These are phyloP conservation scores for Drosophila punjabiensis DNA, from an alignment of 1,140 invertebrate genomes.

Conservation along the genomic window DNA sequence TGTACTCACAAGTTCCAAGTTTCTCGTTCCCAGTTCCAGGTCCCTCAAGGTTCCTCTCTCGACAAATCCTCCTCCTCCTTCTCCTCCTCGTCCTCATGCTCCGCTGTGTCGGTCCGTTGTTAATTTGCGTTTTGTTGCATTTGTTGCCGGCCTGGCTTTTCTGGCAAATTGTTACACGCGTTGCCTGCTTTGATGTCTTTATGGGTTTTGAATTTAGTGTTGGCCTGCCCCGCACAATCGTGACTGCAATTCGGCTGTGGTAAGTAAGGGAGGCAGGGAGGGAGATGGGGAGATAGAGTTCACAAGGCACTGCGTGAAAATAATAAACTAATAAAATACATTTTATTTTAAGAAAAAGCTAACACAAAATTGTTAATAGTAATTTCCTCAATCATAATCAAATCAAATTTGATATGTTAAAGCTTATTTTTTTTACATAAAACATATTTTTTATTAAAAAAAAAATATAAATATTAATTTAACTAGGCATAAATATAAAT, in stretches of 20 bases:
- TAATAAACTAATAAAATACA: too few species aligned
- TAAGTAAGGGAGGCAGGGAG: too few species aligned
- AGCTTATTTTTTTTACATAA: too few species aligned
- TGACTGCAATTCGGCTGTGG: constrained; percentile 74
- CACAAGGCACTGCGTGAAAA: constrained; percentile 20
- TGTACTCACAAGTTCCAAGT: constrained; percentile 19
- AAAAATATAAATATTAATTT: neutral
- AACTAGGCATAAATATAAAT: neutral
- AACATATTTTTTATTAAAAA: neutral
- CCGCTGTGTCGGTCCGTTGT: constrained; percentile 51
- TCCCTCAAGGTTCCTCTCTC: constrained; percentile 1
- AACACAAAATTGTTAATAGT: too few species aligned
- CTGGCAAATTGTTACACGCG: constrained; percentile 84
- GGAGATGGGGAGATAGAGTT: constrained; percentile 8
- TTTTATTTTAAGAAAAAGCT: neutral
- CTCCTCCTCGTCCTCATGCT: constrained; percentile 8
- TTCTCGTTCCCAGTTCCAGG: constrained; percentile 1
- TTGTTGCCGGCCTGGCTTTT: constrained; percentile 63
- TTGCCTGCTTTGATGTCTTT: constrained; percentile 83
- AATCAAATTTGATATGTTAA: too few species aligned
- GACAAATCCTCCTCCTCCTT: constrained; percentile 14
- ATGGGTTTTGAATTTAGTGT: constrained; percentile 81
- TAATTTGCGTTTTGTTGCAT: constrained; percentile 83
- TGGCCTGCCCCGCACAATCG: constrained; percentile 74
- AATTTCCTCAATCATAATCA: too few species aligned